phyloP scores from a whole-genome alignment of 2,113 vertebrate genomes.

The Coregonus clupeaformis region DNA sequence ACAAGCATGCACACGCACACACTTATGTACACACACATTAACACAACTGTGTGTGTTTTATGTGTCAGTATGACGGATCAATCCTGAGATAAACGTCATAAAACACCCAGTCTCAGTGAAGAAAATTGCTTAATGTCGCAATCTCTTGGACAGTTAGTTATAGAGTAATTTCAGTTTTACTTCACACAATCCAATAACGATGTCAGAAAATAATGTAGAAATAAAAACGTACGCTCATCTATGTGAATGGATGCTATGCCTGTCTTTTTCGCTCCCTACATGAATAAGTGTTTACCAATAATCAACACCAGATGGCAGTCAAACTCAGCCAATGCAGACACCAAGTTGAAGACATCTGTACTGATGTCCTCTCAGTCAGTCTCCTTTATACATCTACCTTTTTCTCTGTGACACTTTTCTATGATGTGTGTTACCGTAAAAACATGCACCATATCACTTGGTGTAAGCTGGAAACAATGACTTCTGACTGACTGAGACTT shows the following conservation, averaged over 20 bases:
- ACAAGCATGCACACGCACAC: too few relatives aligned
- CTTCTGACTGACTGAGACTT: background rate
- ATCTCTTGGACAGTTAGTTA: background rate
- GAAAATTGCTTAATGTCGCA: slow-evolving; percentile 1
- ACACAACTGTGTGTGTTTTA: too few relatives aligned
- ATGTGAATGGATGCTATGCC: background rate
- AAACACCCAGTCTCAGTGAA: background rate
- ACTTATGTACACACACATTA: too few relatives aligned
- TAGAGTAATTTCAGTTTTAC: background rate
- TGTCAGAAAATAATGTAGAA: background rate
- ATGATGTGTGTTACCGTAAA: too few relatives aligned
- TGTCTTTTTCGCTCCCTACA: too few relatives aligned
- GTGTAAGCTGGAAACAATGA: background rate
- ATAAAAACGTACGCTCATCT: background rate
- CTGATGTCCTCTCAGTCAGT: too few relatives aligned
- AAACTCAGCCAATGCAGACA: background rate
- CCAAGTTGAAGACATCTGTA: background rate
- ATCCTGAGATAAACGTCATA: too few relatives aligned
- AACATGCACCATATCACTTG: too few relatives aligned
- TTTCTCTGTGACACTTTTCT: background rate
- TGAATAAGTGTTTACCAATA: background rate
- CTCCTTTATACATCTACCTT: background rate
- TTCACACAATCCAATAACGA: background rate
- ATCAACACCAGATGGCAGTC: slow-evolving; percentile 1
- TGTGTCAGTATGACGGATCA: too few relatives aligned